Base-by-base conservation (phyloP, 2,113 vertebrate species). In the Sphyrna mokarran region DNA sequence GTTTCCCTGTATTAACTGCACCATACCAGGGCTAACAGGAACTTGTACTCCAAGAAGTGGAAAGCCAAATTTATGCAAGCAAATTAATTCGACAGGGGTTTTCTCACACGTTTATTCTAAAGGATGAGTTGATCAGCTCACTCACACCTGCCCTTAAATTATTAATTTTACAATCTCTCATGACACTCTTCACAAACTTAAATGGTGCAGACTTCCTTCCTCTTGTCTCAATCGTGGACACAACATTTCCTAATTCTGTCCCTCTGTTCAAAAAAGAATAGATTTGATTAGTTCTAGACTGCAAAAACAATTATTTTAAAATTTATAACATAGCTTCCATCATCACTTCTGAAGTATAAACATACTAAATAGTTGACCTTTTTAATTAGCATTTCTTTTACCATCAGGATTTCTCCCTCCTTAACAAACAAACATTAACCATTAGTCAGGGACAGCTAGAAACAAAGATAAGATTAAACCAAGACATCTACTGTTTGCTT, bases 1-100 rank as follows among this genome's bases (percentile, higher is more conserved):
- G 98, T 98, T 98, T 98, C 98, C 98, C 14, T 8, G 37, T 40
- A 83, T 14, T 40, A n/a, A 40, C 80, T n/a, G 54, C 58, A 63
- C 5, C 58, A n/a, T 16, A 63, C 13, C 14, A n/a, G 5, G 54
- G 23, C 86, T 90, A 13, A 48, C 9, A 90, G 86, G 29, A 58
- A 89, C 86, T 89, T 61, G 23, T 13, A 54, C 86, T 89, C 58
- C 29, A 48, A 90, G 26, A 90, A 91, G 63, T 61, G 58, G 23
- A 61, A 83, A 43, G 20, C 37, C 37, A 43, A 91, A 91, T 58
- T 91, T n/a, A n/a, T 91, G 58, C 26, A 63, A 89, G 23, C 33
- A 61, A 33, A n/a, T 91, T 91, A 91, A 91, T 33, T 63, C 29
- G n/a, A 11, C 87, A 61, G 58, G 26, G 22, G 80, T 83, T 61